Conservation (phyloP, 2,113 vertebrate species). For the Lanius ludovicianus region DNA sequence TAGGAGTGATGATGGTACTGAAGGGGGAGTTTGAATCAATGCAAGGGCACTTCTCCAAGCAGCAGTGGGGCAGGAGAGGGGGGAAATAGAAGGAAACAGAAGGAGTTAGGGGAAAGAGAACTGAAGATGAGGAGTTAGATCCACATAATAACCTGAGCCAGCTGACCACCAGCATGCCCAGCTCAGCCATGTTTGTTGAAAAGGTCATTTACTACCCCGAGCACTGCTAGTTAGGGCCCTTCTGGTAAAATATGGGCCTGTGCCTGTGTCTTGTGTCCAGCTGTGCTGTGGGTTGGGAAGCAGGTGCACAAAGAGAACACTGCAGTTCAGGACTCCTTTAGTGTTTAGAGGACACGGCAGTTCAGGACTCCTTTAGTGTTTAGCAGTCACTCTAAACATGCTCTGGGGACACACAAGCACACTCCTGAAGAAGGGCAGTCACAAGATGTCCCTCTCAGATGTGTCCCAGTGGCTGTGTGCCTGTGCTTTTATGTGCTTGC, state of each 20-base stretch:
- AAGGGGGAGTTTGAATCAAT: not conserved
- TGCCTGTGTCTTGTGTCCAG: not conserved
- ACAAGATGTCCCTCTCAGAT: not conserved
- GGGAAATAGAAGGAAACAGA: not conserved
- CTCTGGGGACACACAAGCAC: not conserved
- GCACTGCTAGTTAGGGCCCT: not conserved
- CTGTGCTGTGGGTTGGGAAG: not conserved
- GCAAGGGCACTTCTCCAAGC: not conserved
- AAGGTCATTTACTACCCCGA: accelerated
- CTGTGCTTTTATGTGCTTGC: not conserved
- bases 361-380: not conserved
- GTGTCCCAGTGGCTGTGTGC: not conserved
- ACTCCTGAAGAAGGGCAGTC: not conserved
- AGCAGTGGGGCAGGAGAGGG: not conserved
- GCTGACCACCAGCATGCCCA: accelerated
- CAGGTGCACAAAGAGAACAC: not conserved
- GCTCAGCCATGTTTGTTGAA: accelerated
- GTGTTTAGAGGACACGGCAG: not conserved
- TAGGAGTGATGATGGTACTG: not conserved
- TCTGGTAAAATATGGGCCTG: not conserved
- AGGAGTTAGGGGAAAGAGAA: not conserved
- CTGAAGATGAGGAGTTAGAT: not conserved
- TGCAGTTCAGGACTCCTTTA: not conserved
- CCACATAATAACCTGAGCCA: not conserved
- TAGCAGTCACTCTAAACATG: not conserved